phyloP scores from a whole-genome alignment of 2,888 invertebrate species.

The Tipula unca region DNA sequence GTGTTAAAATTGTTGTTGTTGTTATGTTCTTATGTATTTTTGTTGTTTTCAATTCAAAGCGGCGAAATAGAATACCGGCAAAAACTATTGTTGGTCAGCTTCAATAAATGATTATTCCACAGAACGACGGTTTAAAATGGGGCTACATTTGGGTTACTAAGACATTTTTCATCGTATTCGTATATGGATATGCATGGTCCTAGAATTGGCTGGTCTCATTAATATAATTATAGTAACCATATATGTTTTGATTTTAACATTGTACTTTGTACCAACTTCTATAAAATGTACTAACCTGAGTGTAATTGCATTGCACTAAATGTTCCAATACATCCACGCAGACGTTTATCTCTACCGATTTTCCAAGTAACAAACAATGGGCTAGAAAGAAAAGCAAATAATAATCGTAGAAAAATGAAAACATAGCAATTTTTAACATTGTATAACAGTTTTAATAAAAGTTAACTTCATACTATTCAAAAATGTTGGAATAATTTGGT shows the following conservation, averaged over 20 bases:
- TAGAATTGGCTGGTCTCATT: too few species aligned
- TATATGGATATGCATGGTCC: too few species aligned
- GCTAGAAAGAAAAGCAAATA: slow-evolving; percentile 42
- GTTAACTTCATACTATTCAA: not conserved
- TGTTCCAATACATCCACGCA: slow-evolving; percentile 98
- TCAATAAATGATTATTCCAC: too few species aligned
- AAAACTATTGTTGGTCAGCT: too few species aligned
- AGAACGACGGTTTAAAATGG: too few species aligned
- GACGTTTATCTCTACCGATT: slow-evolving; percentile 87
- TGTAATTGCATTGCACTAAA: slow-evolving; percentile 96
- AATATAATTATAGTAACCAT: not conserved
- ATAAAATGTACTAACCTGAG: slow-evolving; percentile 48
- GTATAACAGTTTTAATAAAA: not conserved
- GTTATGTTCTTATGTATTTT: too few species aligned
- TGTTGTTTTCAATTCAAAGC: too few species aligned
- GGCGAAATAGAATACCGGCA: too few species aligned
- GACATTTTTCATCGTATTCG: too few species aligned
- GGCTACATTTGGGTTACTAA: too few species aligned
- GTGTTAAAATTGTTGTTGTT: too few species aligned
- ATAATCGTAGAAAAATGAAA: slow-evolving; percentile 26
- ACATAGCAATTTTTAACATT: slow-evolving; percentile 14
- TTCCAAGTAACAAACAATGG: slow-evolving; percentile 99
- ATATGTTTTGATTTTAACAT: not conserved
- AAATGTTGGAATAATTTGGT: not conserved
- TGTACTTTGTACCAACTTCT: not conserved